Conservation (phyloP, 2,113 vertebrate genomes). For the Tonatia bakeri region DNA sequence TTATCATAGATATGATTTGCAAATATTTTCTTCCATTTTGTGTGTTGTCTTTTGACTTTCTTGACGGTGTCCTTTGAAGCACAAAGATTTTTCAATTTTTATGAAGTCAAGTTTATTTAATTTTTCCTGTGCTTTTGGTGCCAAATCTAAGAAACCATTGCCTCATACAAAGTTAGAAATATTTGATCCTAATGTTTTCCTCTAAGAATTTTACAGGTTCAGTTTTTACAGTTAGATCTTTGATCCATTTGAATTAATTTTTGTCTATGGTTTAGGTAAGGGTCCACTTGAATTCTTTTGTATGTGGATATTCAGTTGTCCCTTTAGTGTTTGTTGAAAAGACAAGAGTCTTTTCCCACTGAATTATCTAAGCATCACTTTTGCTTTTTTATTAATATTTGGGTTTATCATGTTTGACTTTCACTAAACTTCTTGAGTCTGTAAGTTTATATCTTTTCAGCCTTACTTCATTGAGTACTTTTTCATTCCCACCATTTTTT, state of each 20-base stretch:
- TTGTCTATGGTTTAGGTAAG: neutral
- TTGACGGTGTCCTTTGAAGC: neutral
- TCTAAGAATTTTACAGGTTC: neutral
- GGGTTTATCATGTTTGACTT: neutral
- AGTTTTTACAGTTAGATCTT: neutral
- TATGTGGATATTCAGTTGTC: neutral
- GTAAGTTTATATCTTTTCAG: neutral
- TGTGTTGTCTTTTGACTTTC: neutral
- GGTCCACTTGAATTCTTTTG: neutral
- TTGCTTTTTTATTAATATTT: conserved; percentile 21
- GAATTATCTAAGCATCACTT: neutral
- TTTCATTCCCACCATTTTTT: neutral
- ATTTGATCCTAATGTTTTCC: neutral
- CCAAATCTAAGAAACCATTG: neutral
- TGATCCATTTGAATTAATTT: neutral
- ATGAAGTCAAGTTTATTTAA: neutral
- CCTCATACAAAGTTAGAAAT: neutral
- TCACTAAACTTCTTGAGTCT: neutral
- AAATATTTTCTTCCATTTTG: neutral
- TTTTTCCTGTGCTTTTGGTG: neutral
- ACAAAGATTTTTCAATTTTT: neutral
- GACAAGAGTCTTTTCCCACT: neutral
- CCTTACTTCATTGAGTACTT: neutral
- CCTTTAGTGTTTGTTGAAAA: neutral
- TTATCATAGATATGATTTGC: neutral